A percentile compares a stretch with the other conserved stretches of the same genome.
Conservation (phyloP, 1,140 invertebrate species). For the Nebria ingens region DNA sequence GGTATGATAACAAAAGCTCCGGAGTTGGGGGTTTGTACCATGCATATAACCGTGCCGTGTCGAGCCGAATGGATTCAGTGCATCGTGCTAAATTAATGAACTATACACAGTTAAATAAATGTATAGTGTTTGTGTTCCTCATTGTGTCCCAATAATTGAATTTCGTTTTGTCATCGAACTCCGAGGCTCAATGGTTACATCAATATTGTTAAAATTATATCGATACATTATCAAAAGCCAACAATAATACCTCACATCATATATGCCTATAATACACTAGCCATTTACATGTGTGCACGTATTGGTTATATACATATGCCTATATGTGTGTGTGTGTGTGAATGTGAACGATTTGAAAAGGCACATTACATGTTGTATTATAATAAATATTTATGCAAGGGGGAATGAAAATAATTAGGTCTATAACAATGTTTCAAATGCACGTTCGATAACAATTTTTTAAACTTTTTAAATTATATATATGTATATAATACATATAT, state of each 20-base stretch:
- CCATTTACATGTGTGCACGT: no score
- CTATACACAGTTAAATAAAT: neutral
- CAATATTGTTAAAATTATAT: constrained; percentile 9
- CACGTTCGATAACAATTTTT: neutral
- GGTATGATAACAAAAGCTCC: no score
- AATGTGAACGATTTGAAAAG: neutral
- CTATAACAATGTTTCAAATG: constrained; percentile 5
- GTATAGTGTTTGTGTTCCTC: neutral
- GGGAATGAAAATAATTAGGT: constrained; percentile 4
- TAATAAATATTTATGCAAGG: constrained; percentile 5
- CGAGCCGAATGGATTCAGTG: no score
- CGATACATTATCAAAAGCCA: constrained; percentile 6
- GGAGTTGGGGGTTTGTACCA: no score
- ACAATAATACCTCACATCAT: constrained; percentile 1
- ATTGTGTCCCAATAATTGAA: constrained; percentile 12
- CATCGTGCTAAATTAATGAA: constrained; percentile 8
- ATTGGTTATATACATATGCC: neutral
- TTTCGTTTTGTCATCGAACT: constrained; percentile 8
- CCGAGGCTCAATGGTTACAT: neutral
- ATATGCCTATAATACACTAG: no score
- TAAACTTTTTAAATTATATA: neutral
- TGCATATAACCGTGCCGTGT: no score
- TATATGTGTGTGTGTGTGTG: neutral
- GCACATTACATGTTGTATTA: constrained; percentile 6
- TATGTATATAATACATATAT: constrained; percentile 7